These are phyloP conservation scores for Chondrosia reniformis DNA, from an alignment of 37 sponge, comb jelly and placozoan genomes.

Conservation along the genomic window DNA sequence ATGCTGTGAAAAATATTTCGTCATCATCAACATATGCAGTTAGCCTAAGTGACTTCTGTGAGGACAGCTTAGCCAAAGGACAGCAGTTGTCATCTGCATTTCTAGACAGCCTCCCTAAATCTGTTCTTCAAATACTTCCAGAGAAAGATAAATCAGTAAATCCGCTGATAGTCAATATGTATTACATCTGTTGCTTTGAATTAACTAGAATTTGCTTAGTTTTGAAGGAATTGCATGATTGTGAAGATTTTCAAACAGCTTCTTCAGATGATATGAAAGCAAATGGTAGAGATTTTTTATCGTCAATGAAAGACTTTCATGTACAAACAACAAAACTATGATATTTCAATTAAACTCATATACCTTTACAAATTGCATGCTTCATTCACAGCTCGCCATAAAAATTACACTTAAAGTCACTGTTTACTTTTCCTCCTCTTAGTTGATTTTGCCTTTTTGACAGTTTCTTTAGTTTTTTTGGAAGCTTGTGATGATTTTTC, in stretches of 20 bases:
- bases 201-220: background rate
- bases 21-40: no score
- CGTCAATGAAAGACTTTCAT: no score
- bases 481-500: slow-evolving; percentile 22
- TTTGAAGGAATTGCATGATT: background rate
- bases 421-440: background rate
- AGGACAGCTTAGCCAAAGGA: no score
- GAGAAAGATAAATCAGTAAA: no score
- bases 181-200: background rate
- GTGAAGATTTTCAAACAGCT: background rate
- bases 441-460: background rate
- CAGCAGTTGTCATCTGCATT: no score
- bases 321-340: background rate
- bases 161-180: no score
- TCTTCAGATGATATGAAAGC: background rate
- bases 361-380: background rate
- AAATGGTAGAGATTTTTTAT: no score
- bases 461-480: background rate
- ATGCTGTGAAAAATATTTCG: no score
- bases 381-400: no score
- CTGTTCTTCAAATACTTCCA: no score
- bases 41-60: no score
- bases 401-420: background rate
- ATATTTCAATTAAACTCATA: background rate
- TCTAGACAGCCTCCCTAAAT: no score